Evolutionary conservation across 2,797 vertebrate genomes (phyloP).

Genomic region (Melanogrammus aeglefinus): DNA sequence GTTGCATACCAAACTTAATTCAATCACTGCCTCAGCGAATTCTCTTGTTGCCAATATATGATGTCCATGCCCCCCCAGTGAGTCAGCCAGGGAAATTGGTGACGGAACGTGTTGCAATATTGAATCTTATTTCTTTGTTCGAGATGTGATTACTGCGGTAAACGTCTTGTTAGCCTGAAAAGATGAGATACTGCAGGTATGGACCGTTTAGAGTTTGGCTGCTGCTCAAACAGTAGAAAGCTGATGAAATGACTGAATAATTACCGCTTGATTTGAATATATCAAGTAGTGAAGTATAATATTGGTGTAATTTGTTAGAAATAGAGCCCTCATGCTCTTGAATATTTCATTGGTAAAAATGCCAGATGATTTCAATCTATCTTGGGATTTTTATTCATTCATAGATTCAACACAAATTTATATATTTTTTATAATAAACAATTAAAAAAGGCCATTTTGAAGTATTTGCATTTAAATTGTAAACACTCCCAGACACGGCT

Average conservation of each 20-base stretch:
- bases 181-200: not conserved
- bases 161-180: no score
- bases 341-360: not conserved
- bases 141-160: no score
- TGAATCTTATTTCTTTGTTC: not conserved
- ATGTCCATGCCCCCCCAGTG: not conserved
- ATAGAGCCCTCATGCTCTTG: not conserved
- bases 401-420: not conserved
- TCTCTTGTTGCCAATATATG: not conserved
- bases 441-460: not conserved
- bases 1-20: no score
- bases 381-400: not conserved
- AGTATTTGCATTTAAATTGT: not conserved
- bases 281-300: not conserved
- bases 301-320: not conserved
- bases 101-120: not conserved
- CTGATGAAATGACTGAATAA: not conserved
- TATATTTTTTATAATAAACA: not conserved
- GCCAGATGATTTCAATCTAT: not conserved
- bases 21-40: not conserved
- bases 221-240: not conserved
- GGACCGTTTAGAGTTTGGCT: not conserved
- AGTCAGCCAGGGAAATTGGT: no score
- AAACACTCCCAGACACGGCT: not conserved
- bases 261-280: not conserved